Conservation (phyloP, 2,797 vertebrate genomes). For the Peromyscus melanophrys region DNA sequence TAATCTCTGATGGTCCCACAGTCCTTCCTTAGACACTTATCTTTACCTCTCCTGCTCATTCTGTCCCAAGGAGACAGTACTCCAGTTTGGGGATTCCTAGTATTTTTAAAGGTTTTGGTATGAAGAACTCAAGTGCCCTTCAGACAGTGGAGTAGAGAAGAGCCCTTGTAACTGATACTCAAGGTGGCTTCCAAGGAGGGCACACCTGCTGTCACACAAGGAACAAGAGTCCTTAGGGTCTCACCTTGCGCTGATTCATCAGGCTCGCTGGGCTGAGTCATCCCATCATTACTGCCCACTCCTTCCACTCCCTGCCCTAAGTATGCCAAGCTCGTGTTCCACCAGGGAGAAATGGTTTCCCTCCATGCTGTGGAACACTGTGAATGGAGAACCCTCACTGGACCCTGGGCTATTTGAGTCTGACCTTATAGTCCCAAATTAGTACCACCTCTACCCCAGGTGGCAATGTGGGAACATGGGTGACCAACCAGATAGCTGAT, state of each 20-base stretch:
- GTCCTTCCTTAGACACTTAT: rapidly evolving
- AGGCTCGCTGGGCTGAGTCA: not conserved
- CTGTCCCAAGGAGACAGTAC: not conserved
- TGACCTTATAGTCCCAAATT: too few species aligned
- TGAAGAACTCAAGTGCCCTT: rapidly evolving
- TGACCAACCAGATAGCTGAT: not conserved
- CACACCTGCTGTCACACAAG: rapidly evolving
- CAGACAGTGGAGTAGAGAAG: not conserved
- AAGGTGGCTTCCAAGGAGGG: rapidly evolving
- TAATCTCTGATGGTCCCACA: rapidly evolving
- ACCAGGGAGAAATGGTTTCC: not conserved
- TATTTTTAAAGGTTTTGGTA: not conserved
- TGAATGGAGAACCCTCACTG: not conserved
- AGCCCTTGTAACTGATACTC: not conserved
- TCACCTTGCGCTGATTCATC: not conserved
- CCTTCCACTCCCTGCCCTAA: not conserved
- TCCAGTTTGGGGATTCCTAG: too few species aligned
- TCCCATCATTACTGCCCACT: rapidly evolving
- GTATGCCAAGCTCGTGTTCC: rapidly evolving
- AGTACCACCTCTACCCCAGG: not conserved
- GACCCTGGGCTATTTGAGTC: not conserved
- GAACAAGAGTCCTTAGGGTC: rapidly evolving
- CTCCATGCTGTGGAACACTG: too few species aligned
- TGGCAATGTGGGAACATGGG: rapidly evolving
- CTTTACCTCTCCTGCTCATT: not conserved